Evolutionary conservation across 1,140 invertebrate genomes (phyloP), one percentile per base, ranked within the genome.

Genomic region (Nephila pilipes): DNA sequence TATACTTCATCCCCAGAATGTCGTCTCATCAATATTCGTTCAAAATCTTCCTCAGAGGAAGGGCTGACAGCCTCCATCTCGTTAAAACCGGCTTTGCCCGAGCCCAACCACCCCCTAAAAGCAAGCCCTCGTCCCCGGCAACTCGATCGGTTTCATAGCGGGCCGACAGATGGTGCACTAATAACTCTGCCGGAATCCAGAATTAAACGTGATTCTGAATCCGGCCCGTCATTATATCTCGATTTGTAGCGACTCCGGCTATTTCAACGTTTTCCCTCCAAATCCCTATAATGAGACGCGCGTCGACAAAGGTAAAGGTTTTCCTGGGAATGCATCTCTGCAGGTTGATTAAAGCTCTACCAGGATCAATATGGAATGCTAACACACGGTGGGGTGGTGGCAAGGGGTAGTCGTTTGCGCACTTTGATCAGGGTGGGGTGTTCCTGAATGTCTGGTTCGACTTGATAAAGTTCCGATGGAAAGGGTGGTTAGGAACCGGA

Each of bases 181-280:
- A 93, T 93, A 93, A 87, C 90, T 75, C 36, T 36, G 14, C 25
- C 32, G 29, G 60, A 83, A 85, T 85, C 58, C 90, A 65, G 91
- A 87, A 93, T 93, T 93, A 93, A 93, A 93, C 65, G 38, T 38
- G 46, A 63, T 65, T 87, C 69, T 80, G 63, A 54, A 85, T 38
- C 36, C 90, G 55, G 55, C 22, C 65, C 58, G 91, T 87, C 91
- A 93, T 93, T 93, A 93, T 93, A 93, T 93, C 65, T 93, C 91
- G 91, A 93, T 93, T 93, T 93, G 90, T 91, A 91, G 89, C 79
- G 38, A 46, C 36, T 20, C 32, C 22, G 36, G 57, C 58, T 54
- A 88, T 75, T 88, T 88, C 69, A 46, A 80, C 88, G 69, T 55
- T 90, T 90, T 80, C 63, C 25, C 81, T 57, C 88, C 80, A 90